Evolutionary conservation across 2,113 vertebrate species (phyloP).

Genomic region (Phalacrocorax brasilianus): DNA sequence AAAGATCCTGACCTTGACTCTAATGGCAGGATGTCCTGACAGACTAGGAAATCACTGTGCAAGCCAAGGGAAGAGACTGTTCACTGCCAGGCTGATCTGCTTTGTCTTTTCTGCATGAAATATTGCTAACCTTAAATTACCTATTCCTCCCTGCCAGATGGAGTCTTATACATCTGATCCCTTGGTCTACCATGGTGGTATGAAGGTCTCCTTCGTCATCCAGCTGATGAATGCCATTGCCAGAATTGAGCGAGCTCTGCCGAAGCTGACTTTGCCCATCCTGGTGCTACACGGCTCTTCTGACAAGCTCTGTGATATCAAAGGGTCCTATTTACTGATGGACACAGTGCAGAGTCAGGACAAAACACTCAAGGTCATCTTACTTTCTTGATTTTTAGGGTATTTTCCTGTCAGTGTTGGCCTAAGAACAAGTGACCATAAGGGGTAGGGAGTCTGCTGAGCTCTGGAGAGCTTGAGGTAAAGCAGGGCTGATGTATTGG

Average conservation of each 20-base stretch:
- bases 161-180: constrained; percentile 84
- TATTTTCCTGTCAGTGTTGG: not conserved
- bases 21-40: not conserved
- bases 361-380: constrained; percentile 89
- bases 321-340: constrained; percentile 86
- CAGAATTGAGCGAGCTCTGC: constrained; percentile 83
- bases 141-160: constrained; percentile 75
- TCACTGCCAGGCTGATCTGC: not conserved
- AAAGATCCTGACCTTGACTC: not conserved
- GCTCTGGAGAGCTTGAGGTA: not conserved
- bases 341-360: constrained; percentile 83
- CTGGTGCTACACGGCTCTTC: constrained; percentile 88
- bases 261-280: constrained; percentile 88
- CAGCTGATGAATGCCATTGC: constrained; percentile 85
- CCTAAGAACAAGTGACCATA: not conserved
- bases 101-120: not conserved
- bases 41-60: not conserved
- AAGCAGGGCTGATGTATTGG: not conserved
- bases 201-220: constrained; percentile 87
- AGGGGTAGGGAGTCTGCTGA: not conserved
- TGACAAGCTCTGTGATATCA: constrained; percentile 90
- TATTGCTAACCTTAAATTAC: not conserved
- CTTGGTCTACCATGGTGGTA: constrained; percentile 82
- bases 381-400: not conserved
- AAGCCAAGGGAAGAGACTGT: not conserved